Percentiles rank a stretch among this genome's conserved stretches.
phyloP scores from a whole-genome alignment of 2,113 vertebrate species.

The Tauraco erythrolophus region DNA sequence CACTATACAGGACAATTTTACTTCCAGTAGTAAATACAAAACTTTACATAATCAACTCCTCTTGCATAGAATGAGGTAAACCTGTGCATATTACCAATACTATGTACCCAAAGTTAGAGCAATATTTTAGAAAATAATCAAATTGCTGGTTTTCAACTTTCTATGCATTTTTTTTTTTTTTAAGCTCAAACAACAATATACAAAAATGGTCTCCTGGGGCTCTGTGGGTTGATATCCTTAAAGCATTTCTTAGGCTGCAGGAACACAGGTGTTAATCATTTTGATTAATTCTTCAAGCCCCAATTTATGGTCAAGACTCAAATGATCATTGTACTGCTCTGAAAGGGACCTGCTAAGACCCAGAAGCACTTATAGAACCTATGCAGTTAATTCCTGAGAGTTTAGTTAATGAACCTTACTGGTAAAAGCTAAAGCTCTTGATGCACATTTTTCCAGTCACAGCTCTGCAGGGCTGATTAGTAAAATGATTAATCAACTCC shows the following conservation, averaged over 20 bases:
- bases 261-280: constrained; percentile 62
- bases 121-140: constrained; percentile 78
- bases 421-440: constrained; percentile 84
- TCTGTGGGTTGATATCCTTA: constrained; percentile 69
- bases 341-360: constrained; percentile 78
- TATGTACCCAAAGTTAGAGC: constrained; percentile 79
- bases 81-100: constrained; percentile 81
- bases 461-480: constrained; percentile 60
- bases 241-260: constrained; percentile 74
- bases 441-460: constrained; percentile 73
- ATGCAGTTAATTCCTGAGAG: constrained; percentile 92
- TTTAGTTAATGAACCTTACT: constrained; percentile 91
- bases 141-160: constrained; percentile 84
- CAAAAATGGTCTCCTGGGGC: constrained; percentile 76
- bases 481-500: constrained; percentile 52
- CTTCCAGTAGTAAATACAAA: constrained; percentile 83
- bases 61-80: constrained; percentile 88
- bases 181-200: constrained; percentile 72
- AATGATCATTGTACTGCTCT: constrained; percentile 72
- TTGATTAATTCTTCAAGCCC: constrained; percentile 67
- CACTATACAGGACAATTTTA: constrained; percentile 76
- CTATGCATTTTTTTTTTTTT: constrained; percentile 74
- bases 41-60: constrained; percentile 80
- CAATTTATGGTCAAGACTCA: constrained; percentile 70
- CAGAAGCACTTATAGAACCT: constrained; percentile 85